A percentile compares a stretch with the other conserved stretches of the same genome.
phyloP scores from a whole-genome alignment of 2,113 vertebrate species.

The Psettodes erumei region DNA sequence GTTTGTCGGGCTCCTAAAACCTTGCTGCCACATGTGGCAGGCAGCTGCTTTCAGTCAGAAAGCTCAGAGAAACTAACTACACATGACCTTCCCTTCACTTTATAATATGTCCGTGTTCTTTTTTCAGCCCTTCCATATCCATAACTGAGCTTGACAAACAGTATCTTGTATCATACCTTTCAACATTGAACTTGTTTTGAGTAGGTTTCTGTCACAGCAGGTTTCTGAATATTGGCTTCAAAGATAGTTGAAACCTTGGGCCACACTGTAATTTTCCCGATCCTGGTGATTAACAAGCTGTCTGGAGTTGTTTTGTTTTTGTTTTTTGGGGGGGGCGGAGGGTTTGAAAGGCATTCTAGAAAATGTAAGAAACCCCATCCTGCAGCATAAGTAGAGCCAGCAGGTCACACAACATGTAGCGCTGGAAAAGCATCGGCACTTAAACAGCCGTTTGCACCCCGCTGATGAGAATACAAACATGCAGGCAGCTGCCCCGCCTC shows the following conservation, averaged over 20 bases:
- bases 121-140: neutral
- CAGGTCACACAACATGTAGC: neutral
- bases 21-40: neutral
- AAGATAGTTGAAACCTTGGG: neutral
- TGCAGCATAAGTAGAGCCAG: neutral
- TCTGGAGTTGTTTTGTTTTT: too few species aligned
- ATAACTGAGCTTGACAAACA: neutral
- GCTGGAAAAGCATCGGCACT: neutral
- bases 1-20: neutral
- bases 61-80: neutral
- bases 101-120: neutral
- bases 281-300: neutral
- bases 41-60: neutral
- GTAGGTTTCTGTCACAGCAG: neutral
- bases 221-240: neutral
- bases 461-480: neutral
- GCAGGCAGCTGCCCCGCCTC: neutral
- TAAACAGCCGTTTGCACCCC: neutral
- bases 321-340: too few species aligned
- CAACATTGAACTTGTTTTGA: neutral
- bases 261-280: neutral
- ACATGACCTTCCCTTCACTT: neutral
- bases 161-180: neutral
- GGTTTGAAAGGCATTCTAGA: too few species aligned
- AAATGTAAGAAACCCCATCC: neutral